Base-by-base conservation (phyloP, 2,113 vertebrate genomes). In the Cyprinodon variegatus region DNA sequence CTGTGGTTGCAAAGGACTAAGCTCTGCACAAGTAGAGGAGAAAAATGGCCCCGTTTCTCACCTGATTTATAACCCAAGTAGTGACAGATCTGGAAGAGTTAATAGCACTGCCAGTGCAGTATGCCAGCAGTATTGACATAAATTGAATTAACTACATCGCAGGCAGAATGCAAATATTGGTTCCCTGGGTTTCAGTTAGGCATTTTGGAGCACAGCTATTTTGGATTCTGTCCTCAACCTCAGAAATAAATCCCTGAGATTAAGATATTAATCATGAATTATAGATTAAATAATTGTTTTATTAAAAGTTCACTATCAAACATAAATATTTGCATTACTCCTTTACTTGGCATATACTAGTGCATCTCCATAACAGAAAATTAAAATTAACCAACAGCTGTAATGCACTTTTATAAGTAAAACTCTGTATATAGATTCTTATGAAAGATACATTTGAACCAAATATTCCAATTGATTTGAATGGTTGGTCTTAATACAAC, bases 131-230 rank as follows among this genome's bases (percentile, higher is more conserved):
- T 62, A 81, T 59, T 43, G 76, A 74, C 69, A 78, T 80, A 79
- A 69, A 36, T 57, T 59, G 41, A 73, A 36, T 46, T 10, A 75
- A 69, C 64, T 12, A 13, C 71, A 76, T 36, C 66, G 72, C 65
- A 81, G 65, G 13, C 77, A 74, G 71, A 82, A 80, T 81, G 76
- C 61, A 88, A 82, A 86, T 70, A 62, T n/a, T 22, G 57, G 20
- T 65, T 83, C 22, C 59, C 50, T 39, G 1, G 46, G 61, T 45
- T 62, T 76, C 36, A 73, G 50, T 12, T 48, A 80, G 43, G 45
- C 66, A 40, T 77, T 63, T 64, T 79, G 68, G 60, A 81, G 22
- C 61, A 68, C 4, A 20, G 74, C 41, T 65, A 62, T 77, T 64
- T 82, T 67, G 48, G 65, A 81, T 74, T 78, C 68, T 78, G 46